phyloP scores from a whole-genome alignment of 1,140 invertebrate genomes.

The Ceratoteleas bidentatus region DNA sequence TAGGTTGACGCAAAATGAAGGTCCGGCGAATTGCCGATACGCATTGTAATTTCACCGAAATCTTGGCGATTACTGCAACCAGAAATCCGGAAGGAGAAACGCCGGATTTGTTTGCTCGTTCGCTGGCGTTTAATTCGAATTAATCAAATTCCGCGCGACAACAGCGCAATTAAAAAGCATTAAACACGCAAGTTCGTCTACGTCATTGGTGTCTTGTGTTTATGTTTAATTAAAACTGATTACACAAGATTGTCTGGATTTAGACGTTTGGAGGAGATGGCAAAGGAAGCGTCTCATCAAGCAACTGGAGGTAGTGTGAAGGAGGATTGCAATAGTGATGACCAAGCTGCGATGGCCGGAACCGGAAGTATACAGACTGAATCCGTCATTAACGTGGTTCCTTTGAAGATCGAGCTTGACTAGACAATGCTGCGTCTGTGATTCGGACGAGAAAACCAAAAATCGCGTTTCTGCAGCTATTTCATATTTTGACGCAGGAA shows the following conservation, averaged over 20 bases:
- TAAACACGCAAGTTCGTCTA: constrained; percentile 14
- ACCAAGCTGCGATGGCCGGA: constrained; percentile 60
- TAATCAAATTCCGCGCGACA: constrained; percentile 9
- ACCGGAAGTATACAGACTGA: constrained; percentile 63
- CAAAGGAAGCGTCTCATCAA: constrained; percentile 62
- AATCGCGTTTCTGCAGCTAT: constrained; percentile 1
- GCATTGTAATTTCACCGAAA: no score
- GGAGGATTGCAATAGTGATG: constrained; percentile 63
- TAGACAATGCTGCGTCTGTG: constrained; percentile 27
- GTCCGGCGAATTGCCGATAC: no score
- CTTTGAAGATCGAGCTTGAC: constrained; percentile 49
- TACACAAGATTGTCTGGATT: constrained; percentile 43
- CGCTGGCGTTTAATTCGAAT: background rate
- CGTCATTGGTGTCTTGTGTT: constrained; percentile 24
- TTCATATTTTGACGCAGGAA: no score
- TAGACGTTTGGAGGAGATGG: constrained; percentile 38
- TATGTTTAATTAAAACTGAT: constrained; percentile 57
- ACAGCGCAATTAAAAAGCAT: constrained; percentile 29
- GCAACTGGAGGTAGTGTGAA: constrained; percentile 57
- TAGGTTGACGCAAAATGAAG: no score
- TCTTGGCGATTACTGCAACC: background rate
- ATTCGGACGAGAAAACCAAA: constrained; percentile 16
- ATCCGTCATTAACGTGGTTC: constrained; percentile 52
- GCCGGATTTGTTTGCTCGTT: background rate
- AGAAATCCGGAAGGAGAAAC: background rate